Base-by-base conservation (phyloP, 2,888 invertebrate species). In the Acheta domesticus region DNA sequence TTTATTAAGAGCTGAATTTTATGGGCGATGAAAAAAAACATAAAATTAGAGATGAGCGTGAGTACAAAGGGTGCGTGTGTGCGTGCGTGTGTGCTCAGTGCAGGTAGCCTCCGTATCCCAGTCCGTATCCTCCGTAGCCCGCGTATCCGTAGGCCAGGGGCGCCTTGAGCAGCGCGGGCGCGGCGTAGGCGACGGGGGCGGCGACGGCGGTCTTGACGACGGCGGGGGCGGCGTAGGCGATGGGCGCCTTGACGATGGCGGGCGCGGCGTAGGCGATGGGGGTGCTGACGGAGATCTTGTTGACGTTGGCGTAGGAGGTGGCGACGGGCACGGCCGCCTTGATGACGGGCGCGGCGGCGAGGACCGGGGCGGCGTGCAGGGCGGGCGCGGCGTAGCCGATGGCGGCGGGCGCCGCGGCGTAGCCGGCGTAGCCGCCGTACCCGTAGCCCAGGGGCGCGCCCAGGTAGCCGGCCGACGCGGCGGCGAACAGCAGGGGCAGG, bases 291-390 rank as follows among this genome's bases (percentile, higher is more conserved):
- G n/a, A 82, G 49, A 49, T 78, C 19, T 81, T 78, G 73, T 83
- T 82, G 21, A 82, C 85, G 20, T 86, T 85, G 21, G 86, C 84
- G 50, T 49, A 36, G 36, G 36, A 36, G 36, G 36, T 36, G 36
- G 36, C 36, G 36, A 36, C 36, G 36, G 36, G 36, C 83, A 74
- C 81, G 79, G 77, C 82, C 77, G 48, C 84, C 86, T 73, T 88
- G 87, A 86, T 85, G 83, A 86, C 85, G 62, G 89, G 88, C 80
- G 90, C 85, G 81, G 90, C 85, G 82, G 90, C 85, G 77, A 85
- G 36, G 8, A 36, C 85, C 21, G 86, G 86, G 12, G 86, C 85
- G 49, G 77, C 83, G 48, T 82, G 78, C 76, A 83, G 79, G n/a
- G 84, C 86, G 49, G 88, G 86, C 81, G 86, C 87, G 83, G 87